Conservation (phyloP, 1,140 invertebrate species). For the Hycleus cichorii region DNA sequence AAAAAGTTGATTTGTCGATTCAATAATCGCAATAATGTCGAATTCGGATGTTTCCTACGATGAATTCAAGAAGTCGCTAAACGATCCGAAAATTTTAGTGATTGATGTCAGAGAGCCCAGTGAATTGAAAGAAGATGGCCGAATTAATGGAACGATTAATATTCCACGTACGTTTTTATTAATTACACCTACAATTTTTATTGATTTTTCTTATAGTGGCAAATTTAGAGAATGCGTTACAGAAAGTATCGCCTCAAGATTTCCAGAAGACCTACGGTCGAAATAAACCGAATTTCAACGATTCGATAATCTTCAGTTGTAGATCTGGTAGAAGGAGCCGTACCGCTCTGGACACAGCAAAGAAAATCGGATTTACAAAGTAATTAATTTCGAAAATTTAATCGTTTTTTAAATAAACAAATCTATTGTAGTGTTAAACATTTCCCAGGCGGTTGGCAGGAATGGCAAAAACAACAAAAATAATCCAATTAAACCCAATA, state of each 20-base stretch:
- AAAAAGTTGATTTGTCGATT: too few relatives aligned
- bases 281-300: conserved; percentile 39
- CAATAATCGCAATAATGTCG: too few relatives aligned
- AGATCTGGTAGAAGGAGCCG: conserved; percentile 41
- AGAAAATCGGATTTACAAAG: conserved; percentile 43
- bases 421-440: conserved; percentile 5
- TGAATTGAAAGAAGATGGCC: conserved; percentile 56
- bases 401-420: neutral
- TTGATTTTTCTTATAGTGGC: conserved; percentile 21
- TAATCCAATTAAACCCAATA: neutral
- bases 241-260: conserved; percentile 28
- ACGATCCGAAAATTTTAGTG: conserved; percentile 42
- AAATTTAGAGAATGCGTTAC: conserved; percentile 35
- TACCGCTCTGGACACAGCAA: conserved; percentile 37
- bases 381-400: conserved; percentile 25
- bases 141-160: conserved; percentile 61
- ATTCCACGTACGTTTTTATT: conserved; percentile 52
- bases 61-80: conserved; percentile 13
- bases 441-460: conserved; percentile 7
- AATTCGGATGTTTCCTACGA: too few relatives aligned
- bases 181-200: neutral
- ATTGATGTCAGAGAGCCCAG: conserved; percentile 61
- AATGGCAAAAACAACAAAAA: neutral
- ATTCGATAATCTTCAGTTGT: conserved; percentile 44
- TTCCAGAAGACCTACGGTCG: conserved; percentile 39